These are phyloP conservation scores for Drosophila antonietae DNA, from an alignment of 2,888 invertebrate species.

Conservation along the genomic window DNA sequence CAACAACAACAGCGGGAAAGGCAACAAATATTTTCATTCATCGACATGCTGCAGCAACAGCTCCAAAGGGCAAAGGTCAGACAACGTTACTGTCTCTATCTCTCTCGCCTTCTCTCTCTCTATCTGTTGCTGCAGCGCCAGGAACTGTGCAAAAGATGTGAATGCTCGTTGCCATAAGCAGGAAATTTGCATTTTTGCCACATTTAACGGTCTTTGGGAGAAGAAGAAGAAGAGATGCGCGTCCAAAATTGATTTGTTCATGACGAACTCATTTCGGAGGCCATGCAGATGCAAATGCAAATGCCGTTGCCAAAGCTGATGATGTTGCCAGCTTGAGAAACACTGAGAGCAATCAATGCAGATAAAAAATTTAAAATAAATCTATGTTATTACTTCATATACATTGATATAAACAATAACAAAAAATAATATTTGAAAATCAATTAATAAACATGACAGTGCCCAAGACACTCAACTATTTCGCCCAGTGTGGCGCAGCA, in stretches of 20 bases:
- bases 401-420: neutral
- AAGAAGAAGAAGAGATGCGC: constrained; percentile 28
- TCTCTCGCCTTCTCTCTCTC: neutral
- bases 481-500: constrained; percentile 37
- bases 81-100: neutral
- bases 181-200: constrained; percentile 73
- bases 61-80: constrained; percentile 42
- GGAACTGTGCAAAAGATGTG: constrained; percentile 31
- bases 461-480: constrained; percentile 3
- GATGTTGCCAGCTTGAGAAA: neutral
- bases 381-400: neutral
- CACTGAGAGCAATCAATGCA: constrained; percentile 19
- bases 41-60: constrained; percentile 7
- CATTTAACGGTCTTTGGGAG: constrained; percentile 65
- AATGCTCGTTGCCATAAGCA: constrained; percentile 43
- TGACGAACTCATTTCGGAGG: constrained; percentile 72
- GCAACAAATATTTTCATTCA: constrained; percentile 64
- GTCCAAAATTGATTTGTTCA: constrained; percentile 76
- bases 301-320: constrained; percentile 10
- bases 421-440: neutral
- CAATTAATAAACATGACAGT: neutral
- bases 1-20: constrained; percentile 12
- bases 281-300: constrained; percentile 40
- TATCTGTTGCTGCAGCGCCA: too few species aligned
- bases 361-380: neutral